Evolutionary conservation across 2,797 vertebrate genomes (phyloP), one percentile per base, ranked within the genome.

Genomic region (Oophaga sylvatica): DNA sequence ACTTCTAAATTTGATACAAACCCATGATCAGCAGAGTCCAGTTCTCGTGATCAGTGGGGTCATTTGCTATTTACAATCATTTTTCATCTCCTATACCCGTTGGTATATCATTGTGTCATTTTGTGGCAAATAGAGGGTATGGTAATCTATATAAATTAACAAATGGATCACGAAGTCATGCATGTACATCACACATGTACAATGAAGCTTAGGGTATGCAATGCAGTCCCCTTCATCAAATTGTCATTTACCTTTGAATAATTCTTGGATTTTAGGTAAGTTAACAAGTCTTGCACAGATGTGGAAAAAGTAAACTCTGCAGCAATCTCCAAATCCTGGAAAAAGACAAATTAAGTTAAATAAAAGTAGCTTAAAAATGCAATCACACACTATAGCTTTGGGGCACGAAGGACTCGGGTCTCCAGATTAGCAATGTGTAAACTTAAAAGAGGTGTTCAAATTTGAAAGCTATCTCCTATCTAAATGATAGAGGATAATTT

Each of bases 301-400:
- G 95, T 95, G 26, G 97, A 95, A 76, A 99, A 93, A 0, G 91
- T 94, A 92, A 99, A 99, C 91, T 97, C 97, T 29, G 98, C 98
- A 87, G 98, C 98, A 88, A 99, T 97, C 92, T 99, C 98, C 83
- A 99, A 95, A 90, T 99, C 98, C 98, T 99, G 92, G 71, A 90
- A 81, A 80, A 73, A 4, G 35, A 92, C 8, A 90, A 62, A 85
- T 22, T 2, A 13, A 0, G 90, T 84, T 35, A 26, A 67, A 13
- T 60, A 16, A 3, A 29, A 29, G 10, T 12, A 3, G 26, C 5
- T 20, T 5, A 63, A 63, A 63, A 63, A 63, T 20, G 19, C 20
- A 19, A 63, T n/a, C 6, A n/a, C 9, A 63, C 60, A 22, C 62
- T n/a, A n/a, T n/a, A 65, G 62, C 22, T 41, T 41, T 41, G 35